Base-by-base conservation (phyloP, 2,113 vertebrate species). In the Asarcornis scutulata region DNA sequence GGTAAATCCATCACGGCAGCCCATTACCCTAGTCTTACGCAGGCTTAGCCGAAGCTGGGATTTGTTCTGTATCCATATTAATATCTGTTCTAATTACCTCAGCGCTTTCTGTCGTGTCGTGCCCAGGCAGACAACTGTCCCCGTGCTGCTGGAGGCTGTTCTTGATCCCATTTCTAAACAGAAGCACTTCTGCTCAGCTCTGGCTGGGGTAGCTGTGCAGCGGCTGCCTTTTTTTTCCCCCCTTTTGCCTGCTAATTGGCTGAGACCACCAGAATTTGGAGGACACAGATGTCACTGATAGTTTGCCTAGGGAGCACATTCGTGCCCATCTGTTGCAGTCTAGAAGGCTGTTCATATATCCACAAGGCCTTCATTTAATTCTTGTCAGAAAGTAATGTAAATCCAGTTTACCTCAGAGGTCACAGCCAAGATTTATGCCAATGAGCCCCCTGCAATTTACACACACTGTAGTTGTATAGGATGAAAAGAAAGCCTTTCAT, bases 351-450 rank as follows among this genome's bases (percentile, higher is more conserved):
- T 98, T 98, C 98, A 94, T 98, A 98, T 98, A 98, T 97, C 98
- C 98, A 98, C 98, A 98, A 98, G 98, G 98, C 98, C 98, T 97
- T 98, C 98, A 98, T 98, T 98, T 98, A 98, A 98, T 98, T 98
- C 98, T 98, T 98, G 98, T 98, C 98, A 98, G 98, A 98, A 98
- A 98, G 98, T 98, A 98, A 98, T 98, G 98, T 98, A 98, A 98
- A 98, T 98, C 98, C 98, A 98, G 98, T 98, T 98, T 98, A 98
- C 98, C 98, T 98, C 98, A 97, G 98, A 98, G 98, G 98, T 98
- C 98, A 97, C 97, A 97, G 98, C 97, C 96, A 96, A 98, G 98
- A 98, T 98, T 98, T 98, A 98, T 98, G 98, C 98, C 98, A 98
- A 97, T 97, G 98, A 98, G 98, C 97, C 98, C 98, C 98, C 97